Base-by-base conservation (phyloP, 2,797 vertebrate genomes). In the Botia almorhae region DNA sequence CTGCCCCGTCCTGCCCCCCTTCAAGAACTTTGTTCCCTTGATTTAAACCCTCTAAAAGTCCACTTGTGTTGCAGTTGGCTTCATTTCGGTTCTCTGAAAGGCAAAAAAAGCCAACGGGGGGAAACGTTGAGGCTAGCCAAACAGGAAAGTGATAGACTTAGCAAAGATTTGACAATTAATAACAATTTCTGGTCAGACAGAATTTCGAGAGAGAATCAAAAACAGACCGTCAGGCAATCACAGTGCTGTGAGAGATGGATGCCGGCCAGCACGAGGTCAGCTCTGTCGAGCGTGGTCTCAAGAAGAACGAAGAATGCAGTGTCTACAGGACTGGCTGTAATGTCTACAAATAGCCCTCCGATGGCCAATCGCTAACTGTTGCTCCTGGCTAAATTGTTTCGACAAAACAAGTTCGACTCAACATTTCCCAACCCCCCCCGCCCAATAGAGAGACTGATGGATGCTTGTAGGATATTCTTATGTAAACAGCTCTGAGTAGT, bases 81-180 rank as follows among this genome's bases (percentile, higher is more conserved):
- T 79, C 26, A 68, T 74, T 82, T 76, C 3, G 76, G 58, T 50
- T 76, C 69, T 61, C 60, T 71, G 51, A 73, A 68, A 76, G 16
- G 46, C 21, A 65, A 67, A 72, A 81, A 82, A 74, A 65, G 29
- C 17, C 53, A 74, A 46, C 11, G 43, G 79, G 64, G 74, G 73
- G 76, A 73, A 76, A 80, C 17, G 11, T 14, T 21, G 46, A 50
- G 67, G 74, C 77, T 74, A 75, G 80, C 65, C 81, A 85, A 83
- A 71, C 29, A 43, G 21, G 65, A 84, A 85, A 76, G 82, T 83
- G 83, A 84, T 71, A 81, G 83, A 82, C 85, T 86, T 83, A 74
- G 65, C 69, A 84, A 65, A 84, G 83, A 80, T 85, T 65, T 81
- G 82, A 85, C 83, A 85, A 84, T 84, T 85, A 85, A 85, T 84